Base-by-base conservation (phyloP, 1,140 invertebrate genomes). In the Zophobas morio region DNA sequence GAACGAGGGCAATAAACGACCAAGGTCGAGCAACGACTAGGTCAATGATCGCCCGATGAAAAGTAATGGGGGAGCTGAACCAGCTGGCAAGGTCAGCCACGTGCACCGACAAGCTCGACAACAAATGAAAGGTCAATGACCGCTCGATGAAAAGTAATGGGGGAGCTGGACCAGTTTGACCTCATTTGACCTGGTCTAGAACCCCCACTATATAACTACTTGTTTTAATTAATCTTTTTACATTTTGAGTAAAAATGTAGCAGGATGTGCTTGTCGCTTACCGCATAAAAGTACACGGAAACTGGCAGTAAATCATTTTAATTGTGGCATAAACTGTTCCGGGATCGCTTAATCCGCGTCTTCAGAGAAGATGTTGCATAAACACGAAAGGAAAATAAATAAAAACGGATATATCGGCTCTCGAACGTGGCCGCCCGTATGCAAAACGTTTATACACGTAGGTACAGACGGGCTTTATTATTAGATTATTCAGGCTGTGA, bases 321-420 rank as follows among this genome's bases (percentile, higher is more conserved):
- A 66, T 66, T 66, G 60, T 20, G 39, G 60, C 60, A 66, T 66
- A 66, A 66, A 66, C 37, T 39, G 60, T 66, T 66, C 60, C 56
- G 60, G 60, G 60, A 42, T 39, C 60, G 60, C 39, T 66, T 46
- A 66, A 66, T 66, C 60, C 60, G 60, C 60, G 60, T 66, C 60
- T 66, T 63, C 39, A 36, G 34, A 36, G 54, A 42, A 66, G 60
- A 66, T 66, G 60, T 66, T 66, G 60, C 60, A 66, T 66, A 66
- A 66, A 66, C 60, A 66, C 60, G 60, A 66, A 66, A 66, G 39
- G 39, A 39, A 39, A 66, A 66, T 66, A 66, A 66, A 66, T 66
- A 66, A 66, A 40, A 42, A 4, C 8, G 60, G 60, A 66, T 66
- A 32, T 40, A 66, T 66, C 60, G 60, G 39, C 60, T 42, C 60